Base-by-base conservation (phyloP, 2,888 invertebrate genomes). In the Meiosimyza decipiens region DNA sequence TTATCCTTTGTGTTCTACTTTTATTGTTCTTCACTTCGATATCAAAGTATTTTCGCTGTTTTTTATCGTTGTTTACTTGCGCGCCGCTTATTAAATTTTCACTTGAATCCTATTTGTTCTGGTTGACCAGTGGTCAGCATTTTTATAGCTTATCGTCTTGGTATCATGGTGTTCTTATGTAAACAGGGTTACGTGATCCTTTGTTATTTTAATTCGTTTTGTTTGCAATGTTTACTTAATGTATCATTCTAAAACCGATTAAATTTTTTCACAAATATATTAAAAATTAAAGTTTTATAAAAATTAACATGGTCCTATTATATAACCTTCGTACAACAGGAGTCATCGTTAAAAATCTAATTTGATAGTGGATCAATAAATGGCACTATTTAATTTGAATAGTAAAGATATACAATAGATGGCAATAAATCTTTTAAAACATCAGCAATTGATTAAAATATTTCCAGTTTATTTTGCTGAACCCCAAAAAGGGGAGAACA, bases 41-140 rank as follows among this genome's bases (percentile, higher is more conserved):
- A 40, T 51, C 22, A 59, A 40, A 22, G 18, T 16, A n/a, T 47
- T 54, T 54, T 16, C 54, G n/a, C 15, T 59, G n/a, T 11, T 55
- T 18, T 12, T 13, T 54, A 33, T 66, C 64, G 40, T 64, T 65
- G 55, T 71, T 57, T 64, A 64, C 40, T 51, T 65, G 50, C 54
- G 65, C 40, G 40, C 49, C 4, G 22, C 54, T 28, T 65, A 59
- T 71, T 18, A 65, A 65, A 71, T 64, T 57, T 59, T 55, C 71
- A 71, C 50, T 71, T 71, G 57, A 71, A 64, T 79, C 76, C 75
- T 77, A 79, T 79, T 47, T 67, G 57, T 18, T 55, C 40, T n/a
- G 49, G 51, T 40, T 50, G 71, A 64, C 63, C 71, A 57, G 52
- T 49, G 71, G 71, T 64, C 71, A 71, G 57, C 12, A 33, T 76